These are phyloP conservation scores for Cataglyphis altisquamis DNA, from an alignment of 2,888 invertebrate genomes.

Conservation along the genomic window DNA sequence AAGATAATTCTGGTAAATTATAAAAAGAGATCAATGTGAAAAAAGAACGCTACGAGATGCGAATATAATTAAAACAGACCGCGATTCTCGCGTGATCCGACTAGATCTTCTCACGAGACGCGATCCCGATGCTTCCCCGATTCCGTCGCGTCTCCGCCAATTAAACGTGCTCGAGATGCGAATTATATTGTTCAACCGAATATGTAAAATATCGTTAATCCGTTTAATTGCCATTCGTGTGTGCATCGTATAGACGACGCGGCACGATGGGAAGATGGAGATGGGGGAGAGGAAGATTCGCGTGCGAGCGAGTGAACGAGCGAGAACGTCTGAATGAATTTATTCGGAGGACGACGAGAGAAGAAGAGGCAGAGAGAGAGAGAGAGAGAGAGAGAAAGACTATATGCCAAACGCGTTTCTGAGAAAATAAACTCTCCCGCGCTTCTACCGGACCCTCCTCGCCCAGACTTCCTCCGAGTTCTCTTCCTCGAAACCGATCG, in stretches of 20 bases:
- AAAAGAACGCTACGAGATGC: not conserved
- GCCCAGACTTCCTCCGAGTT: slow-evolving; percentile 64
- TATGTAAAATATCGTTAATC: slow-evolving; percentile 46
- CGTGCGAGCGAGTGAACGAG: slow-evolving; percentile 31
- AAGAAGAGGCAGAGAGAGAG: not conserved
- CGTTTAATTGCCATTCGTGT: slow-evolving; percentile 55
- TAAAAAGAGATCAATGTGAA: not conserved
- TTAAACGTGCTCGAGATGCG: slow-evolving; percentile 18
- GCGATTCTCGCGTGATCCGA: slow-evolving; percentile 19
- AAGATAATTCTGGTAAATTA: not conserved
- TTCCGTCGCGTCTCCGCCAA: slow-evolving; percentile 7
- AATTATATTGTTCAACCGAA: slow-evolving; percentile 50
- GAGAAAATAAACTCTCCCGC: slow-evolving; percentile 78
- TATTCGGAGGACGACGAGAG: slow-evolving; percentile 68
- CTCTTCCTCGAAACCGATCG: slow-evolving; percentile 69
- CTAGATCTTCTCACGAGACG: slow-evolving; percentile 27
- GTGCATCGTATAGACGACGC: slow-evolving; percentile 14
- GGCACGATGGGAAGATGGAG: not conserved
- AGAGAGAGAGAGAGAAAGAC: slow-evolving; percentile 40
- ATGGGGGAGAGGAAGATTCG: not conserved
- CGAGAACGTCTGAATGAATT: slow-evolving; percentile 61
- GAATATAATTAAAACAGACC: not conserved
- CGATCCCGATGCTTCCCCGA: not conserved
- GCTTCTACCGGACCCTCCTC: slow-evolving; percentile 49
- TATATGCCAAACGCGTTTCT: slow-evolving; percentile 68